Base-by-base conservation (phyloP, 35 echinoderm and acorn worm genomes). In the Ophioderma brevispina region DNA sequence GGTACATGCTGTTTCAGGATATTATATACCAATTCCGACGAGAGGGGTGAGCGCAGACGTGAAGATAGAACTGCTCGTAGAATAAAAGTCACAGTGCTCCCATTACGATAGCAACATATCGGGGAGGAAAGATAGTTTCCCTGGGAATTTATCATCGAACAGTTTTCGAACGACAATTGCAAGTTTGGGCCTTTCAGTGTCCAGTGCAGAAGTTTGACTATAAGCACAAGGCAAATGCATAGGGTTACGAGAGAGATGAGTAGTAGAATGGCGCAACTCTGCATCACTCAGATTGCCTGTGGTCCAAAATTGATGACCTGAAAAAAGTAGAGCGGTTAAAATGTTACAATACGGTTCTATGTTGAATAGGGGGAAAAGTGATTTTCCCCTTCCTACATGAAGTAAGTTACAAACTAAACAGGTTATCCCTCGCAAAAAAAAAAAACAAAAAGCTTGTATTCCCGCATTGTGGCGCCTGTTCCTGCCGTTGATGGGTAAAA, bases 1-100 rank as follows among this genome's bases (percentile, higher is more conserved):
- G 96, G 82, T 92, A 98, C 89, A 98, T 94, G 25, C 96, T 75
- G 2, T 98, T 92, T 23, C 94, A 28, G 40, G 80, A 89, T 39
- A 98, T 90, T 14, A 98, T n/a, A n/a, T 92, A 0, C 96, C 96
- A 0, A 98, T 55, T 19, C 96, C 96, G 0, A 98, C 96, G 14
- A 98, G 82, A 32, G 96, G 96, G 11, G 96, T 98, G 81, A 98
- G 87, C n/a, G 96, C 96, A 0, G 96, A 98, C 33, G 96, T 98
- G 52, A 98, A 98, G 36, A 98, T 85, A 0, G 96, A 98, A 40
- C 96, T 98, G 56, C 96, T 98, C 94, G 96, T 10, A 98, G 85
- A 25, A 98, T 76, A 55, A 98, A 94, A 1, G 96, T 98, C 21
- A 31, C 18, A 39, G 63, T 6, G 96, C 96, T 28, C 96, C 96